phyloP scores from a whole-genome alignment of 2,113 vertebrate genomes.

The Acanthisitta chloris region DNA sequence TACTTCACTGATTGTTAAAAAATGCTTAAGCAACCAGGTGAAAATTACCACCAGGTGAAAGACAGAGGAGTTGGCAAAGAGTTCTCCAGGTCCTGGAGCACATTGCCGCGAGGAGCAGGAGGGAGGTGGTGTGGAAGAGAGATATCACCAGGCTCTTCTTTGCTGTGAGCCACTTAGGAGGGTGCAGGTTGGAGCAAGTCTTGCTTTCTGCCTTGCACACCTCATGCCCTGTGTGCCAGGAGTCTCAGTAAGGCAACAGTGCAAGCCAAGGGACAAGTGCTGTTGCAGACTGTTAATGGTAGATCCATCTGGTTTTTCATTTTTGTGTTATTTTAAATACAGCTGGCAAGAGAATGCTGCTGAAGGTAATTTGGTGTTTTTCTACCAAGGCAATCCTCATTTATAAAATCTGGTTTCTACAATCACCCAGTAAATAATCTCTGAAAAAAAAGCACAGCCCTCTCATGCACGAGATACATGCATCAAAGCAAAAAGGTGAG shows the following conservation, averaged over 20 bases:
- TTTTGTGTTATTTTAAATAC: neutral
- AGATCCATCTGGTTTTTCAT: neutral
- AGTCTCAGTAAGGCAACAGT: neutral
- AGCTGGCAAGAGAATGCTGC: neutral
- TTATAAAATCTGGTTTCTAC: neutral
- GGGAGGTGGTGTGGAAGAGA: neutral
- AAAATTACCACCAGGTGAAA: slow-evolving; percentile 4
- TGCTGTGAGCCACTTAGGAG: neutral
- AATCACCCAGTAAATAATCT: neutral
- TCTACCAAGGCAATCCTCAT: neutral
- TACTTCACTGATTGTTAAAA: neutral
- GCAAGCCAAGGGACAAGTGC: neutral
- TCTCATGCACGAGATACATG: neutral
- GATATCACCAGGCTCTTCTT: neutral
- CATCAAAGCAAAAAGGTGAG: neutral
- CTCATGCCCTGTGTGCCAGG: accelerated
- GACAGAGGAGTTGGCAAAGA: neutral
- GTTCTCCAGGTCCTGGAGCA: accelerated
- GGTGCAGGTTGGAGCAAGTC: neutral
- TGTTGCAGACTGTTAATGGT: neutral
- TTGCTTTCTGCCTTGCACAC: neutral
- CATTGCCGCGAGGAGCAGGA: accelerated
- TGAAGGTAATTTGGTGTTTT: too few relatives aligned
- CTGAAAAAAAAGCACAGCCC: neutral
- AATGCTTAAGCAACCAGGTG: neutral